A percentile compares a stretch with the other conserved stretches of the same genome.
These are phyloP conservation scores for Momotus momota DNA, from an alignment of 2,797 vertebrate species.

Conservation along the genomic window DNA sequence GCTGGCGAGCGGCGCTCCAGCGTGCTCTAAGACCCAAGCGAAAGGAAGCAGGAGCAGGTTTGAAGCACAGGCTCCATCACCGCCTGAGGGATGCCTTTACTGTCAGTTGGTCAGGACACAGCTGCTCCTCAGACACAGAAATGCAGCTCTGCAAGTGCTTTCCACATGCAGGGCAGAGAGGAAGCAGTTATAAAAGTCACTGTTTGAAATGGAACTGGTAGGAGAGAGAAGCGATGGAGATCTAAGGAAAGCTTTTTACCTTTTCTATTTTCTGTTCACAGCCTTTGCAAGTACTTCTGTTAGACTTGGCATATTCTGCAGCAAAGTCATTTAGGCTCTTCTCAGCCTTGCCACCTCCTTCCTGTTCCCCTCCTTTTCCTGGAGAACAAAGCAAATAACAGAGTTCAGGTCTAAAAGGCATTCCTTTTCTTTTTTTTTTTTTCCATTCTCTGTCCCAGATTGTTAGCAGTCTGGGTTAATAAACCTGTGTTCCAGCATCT, in stretches of 20 bases:
- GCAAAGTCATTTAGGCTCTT: constrained; percentile 92
- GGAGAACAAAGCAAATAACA: constrained; percentile 32
- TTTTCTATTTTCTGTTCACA: constrained; percentile 97
- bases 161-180: neutral
- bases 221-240: neutral
- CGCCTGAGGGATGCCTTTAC: neutral
- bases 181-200: neutral
- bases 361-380: constrained; percentile 86
- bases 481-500: neutral
- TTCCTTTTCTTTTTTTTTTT: neutral
- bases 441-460: neutral
- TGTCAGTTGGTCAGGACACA: neutral
- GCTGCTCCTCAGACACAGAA: neutral
- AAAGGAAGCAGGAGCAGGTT: neutral
- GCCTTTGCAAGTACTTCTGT: constrained; percentile 96
- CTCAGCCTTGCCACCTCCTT: constrained; percentile 84
- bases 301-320: constrained; percentile 97
- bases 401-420: neutral
- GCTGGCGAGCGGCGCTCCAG: accelerated
- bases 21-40: neutral
- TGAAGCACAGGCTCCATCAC: neutral
- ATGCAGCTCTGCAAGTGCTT: neutral
- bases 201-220: neutral
- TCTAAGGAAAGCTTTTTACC: constrained; percentile 74
- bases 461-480: neutral